phyloP scores from a whole-genome alignment of 1,140 invertebrate genomes.

The Drosophila takahashii region DNA sequence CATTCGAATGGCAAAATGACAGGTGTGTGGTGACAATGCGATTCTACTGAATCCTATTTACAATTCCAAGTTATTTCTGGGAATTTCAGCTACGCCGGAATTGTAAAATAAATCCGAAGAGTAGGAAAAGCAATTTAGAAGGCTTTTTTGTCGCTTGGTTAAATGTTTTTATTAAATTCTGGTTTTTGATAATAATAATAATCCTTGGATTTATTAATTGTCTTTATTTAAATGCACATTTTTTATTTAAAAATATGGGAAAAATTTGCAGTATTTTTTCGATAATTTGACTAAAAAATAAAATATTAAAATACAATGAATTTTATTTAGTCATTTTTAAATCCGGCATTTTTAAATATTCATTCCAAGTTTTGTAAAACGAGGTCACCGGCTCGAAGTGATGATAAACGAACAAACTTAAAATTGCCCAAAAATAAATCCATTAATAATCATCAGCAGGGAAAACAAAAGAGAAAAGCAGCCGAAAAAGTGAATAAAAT shows the following conservation, averaged over 20 bases:
- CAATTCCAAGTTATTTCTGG: background rate
- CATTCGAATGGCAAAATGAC: background rate
- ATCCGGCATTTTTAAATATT: background rate
- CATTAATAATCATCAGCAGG: constrained; percentile 46
- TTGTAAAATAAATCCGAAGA: background rate
- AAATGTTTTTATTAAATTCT: background rate
- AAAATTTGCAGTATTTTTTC: too few species aligned
- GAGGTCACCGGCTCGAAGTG: constrained; percentile 1
- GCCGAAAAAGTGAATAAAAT: constrained; percentile 44
- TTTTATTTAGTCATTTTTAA: too few species aligned
- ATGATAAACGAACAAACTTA: constrained; percentile 12
- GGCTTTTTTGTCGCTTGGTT: background rate
- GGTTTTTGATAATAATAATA: background rate
- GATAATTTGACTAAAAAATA: too few species aligned
- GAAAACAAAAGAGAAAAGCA: background rate
- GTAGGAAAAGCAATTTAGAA: background rate
- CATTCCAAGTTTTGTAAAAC: background rate
- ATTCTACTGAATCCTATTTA: background rate
- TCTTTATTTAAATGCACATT: too few species aligned
- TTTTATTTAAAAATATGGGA: too few species aligned
- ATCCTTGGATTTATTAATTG: too few species aligned
- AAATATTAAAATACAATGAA: too few species aligned
- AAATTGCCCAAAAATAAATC: constrained; percentile 28
- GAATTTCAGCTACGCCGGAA: background rate
- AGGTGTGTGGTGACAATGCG: constrained; percentile 30